Base-by-base conservation (phyloP, 2,113 vertebrate species). In the Tonatia bakeri region DNA sequence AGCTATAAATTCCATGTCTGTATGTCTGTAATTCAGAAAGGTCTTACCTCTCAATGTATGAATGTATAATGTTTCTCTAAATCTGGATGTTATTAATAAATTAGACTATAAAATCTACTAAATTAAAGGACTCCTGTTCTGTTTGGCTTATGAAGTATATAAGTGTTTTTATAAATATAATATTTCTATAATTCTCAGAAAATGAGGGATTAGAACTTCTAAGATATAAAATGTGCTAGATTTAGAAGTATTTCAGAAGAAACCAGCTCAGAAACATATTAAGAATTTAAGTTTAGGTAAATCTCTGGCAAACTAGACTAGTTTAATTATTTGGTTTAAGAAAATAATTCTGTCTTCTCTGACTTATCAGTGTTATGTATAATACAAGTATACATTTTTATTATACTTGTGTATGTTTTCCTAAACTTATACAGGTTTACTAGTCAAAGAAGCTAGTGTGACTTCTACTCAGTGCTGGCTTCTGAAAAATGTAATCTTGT, bases 311-410 rank as follows among this genome's bases (percentile, higher is more conserved):
- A 88, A 64, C 31, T 88, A 79, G 54, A 75, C 38, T 90, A 8
- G 99, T 84, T 79, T 79, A 87, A 87, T 92, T 67, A 73, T 90
- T 93, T 93, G 54, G 7, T 82, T 90, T 91, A 87, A 67, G 92
- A 87, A 94, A 82, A 56, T 24, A 86, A n/a, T 9, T 72, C 13
- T 72, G 12, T 82, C 2, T 91, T 94, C 47, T 64, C 36, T 93
- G 90, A 54, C 59, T 94, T 96, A 80, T 93, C 40, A 69, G 17
- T 90, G 19, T 83, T 90, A 10, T 13, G n/a, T 75, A 43, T 72
- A 87, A 85, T n/a, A 43, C 12, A 91, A 69, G 8, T 75, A 3
- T 85, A 67, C 15, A 45, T 91, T 91, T 97, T 87, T 83, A 45
- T 70, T 85, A 22, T 75, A 75, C 26, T 65, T 95, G 28, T 9